Evolutionary conservation across 2,888 invertebrate species (phyloP).

Genomic region (Tiphia femorata): DNA sequence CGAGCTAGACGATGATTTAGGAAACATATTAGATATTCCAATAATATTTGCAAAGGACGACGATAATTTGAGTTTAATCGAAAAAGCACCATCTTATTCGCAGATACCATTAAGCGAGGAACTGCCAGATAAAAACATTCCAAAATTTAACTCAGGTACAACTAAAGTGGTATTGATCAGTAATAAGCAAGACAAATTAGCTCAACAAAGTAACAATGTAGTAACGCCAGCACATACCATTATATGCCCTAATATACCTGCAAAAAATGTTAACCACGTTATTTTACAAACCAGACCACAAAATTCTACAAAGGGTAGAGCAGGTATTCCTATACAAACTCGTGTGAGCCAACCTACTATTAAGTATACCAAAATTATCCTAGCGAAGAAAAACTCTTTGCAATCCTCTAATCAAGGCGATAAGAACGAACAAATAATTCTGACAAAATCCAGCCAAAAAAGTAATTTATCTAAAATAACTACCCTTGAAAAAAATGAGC

Average conservation of each 20-base stretch:
- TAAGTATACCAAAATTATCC: slow-evolving; percentile 72
- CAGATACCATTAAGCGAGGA: slow-evolving; percentile 37
- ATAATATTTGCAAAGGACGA: slow-evolving; percentile 78
- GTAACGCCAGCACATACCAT: slow-evolving; percentile 37
- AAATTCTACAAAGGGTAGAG: slow-evolving; percentile 31
- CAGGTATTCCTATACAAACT: slow-evolving; percentile 36
- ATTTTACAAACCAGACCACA: slow-evolving; percentile 45
- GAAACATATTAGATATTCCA: slow-evolving; percentile 76
- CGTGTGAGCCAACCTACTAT: slow-evolving; percentile 49
- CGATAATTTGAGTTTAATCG: slow-evolving; percentile 61
- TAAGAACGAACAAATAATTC: slow-evolving; percentile 50
- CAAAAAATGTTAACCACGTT: slow-evolving; percentile 42
- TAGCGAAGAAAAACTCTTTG: slow-evolving; percentile 66
- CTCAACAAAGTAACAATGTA: slow-evolving; percentile 36
- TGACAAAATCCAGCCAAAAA: slow-evolving; percentile 53
- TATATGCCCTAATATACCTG: slow-evolving; percentile 36
- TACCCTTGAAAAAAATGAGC: slow-evolving; percentile 47
- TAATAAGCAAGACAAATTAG: slow-evolving; percentile 58
- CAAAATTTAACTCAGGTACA: slow-evolving; percentile 44
- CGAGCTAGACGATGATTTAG: slow-evolving; percentile 60
- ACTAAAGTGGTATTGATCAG: slow-evolving; percentile 63
- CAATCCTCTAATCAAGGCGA: slow-evolving; percentile 36
- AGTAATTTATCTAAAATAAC: slow-evolving; percentile 34
- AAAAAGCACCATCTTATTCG: slow-evolving; percentile 43
- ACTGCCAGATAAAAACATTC: slow-evolving; percentile 24